Base-by-base conservation (phyloP, 2,113 vertebrate genomes). In the Acinonyx jubatus region DNA sequence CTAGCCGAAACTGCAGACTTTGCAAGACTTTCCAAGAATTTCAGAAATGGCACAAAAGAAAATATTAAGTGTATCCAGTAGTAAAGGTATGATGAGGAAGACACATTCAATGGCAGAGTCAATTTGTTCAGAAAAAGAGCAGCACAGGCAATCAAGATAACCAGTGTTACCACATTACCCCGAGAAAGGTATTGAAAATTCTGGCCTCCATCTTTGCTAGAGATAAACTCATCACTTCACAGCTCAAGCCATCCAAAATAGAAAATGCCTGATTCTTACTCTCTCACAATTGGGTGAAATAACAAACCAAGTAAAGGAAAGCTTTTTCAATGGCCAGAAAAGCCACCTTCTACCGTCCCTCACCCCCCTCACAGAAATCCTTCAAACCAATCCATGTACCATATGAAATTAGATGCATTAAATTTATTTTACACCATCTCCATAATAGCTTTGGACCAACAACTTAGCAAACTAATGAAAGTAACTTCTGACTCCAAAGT, bases 61-160 rank as follows among this genome's bases (percentile, higher is more conserved):
- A 97, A 98, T 80, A 97, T 98, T 98, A 97, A 98, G 83, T 96
- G 50, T 96, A 97, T 97, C 96, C 80, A 86, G 94, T 91, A 89
- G 94, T 96, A 97, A 98, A 98, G 98, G 97, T 98, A 98, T 96
- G 98, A 98, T 65, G 98, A 89, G 91, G 95, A 96, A 94, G 94
- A 94, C 89, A 93, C 82, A 97, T 97, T 98, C 97, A 98, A 97
- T 87, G 91, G 50, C 85, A 83, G 89, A 97, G 90, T 84, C 96
- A 98, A 98, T 97, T 92, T 1, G 74, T 69, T 96, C 95, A 96
- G 95, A 97, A 93, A 97, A 98, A 94, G 91, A 96, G 93, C 91
- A 85, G 94, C 87, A 85, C 68, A 97, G 63, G 97, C 97, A 98
- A 98, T 98, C 97, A 98, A 98, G 98, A 98, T 98, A 98, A 98